Evolutionary conservation across 2,888 invertebrate species (phyloP), one percentile per base, ranked within the genome.

Genomic region (Diarsia dahlii): DNA sequence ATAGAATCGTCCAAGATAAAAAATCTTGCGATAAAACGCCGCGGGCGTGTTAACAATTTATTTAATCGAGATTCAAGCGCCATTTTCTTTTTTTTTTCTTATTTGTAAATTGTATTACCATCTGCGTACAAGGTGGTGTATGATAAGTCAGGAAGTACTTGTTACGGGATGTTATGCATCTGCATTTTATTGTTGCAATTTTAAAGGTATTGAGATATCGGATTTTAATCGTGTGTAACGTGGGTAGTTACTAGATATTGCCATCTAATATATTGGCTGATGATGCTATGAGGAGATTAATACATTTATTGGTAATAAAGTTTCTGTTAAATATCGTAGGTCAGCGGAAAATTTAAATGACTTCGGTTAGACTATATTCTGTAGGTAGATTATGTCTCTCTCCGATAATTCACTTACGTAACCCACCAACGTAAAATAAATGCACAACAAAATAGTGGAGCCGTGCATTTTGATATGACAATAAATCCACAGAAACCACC

Each of bases 101-200:
- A 88, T 85, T 85, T 76, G 72, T 76, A 68, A 87, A 67, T 64
- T 67, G 76, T 58, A 77, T 85, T 75, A 85, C 92, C 94, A 94
- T 94, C 93, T 95, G 94, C 94, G 88, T 91, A 91, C 92, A 95
- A 94, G 95, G 94, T 95, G 95, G 91, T 86, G 90, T 93, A 92
- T 90, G 90, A 90, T 90, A 88, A 90, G 87, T 90, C 94, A 92
- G 95, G 95, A 95, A 95, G 93, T 91, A 89, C 85, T 86, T 86
- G 88, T 87, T 81, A 68, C 75, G 85, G 84, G 82, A 87, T 87
- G 77, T 74, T 81, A 81, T 76, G 66, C 88, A 87, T 87, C 88
- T 87, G 87, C 88, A 78, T 82, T 82, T 84, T 76, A 78, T 83
- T 84, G 78, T 79, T 77, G 80, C 65, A 84, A 72, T 87, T 85